Base-by-base conservation (phyloP, 2,113 vertebrate species). In the Ailuropoda melanoleuca region DNA sequence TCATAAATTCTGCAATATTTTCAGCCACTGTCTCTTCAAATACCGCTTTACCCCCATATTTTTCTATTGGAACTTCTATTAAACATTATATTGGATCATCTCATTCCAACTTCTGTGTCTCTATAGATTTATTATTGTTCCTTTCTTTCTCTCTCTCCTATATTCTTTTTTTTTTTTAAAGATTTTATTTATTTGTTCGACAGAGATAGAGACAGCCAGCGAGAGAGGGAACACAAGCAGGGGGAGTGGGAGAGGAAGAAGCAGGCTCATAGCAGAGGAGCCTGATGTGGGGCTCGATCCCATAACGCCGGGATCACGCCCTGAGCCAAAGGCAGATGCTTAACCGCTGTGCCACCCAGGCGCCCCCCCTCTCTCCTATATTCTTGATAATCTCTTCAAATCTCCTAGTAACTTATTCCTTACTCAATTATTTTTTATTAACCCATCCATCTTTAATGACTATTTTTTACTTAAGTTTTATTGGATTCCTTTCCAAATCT, bases 1-100 rank as follows among this genome's bases (percentile, higher is more conserved):
- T 95, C n/a, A 64, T 74, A 74, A 97, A 78, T 74, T 93, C 39
- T 66, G 34, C 24, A 96, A 43, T 82, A 89, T 78, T 92, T 95
- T 95, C 29, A 87, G 80, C 21, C 31, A 48, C 68, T 68, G 19
- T 39, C 64, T 97, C 86, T 97, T 58, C 50, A 96, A 95, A 75
- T 85, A 84, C 56, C 93, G 34, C 24, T 90, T 70, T 19, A 48
- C 29, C 31, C 11, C 64, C 26, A 31, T 48, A 48, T 37, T 85
- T 62, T 82, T 43, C 48, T 93, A 21, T 7, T 46, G 5, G 34
- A 78, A 84, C 17, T 78, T 77, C 50, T 60, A 74, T 60, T 62
- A 70, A 39, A 12, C 43, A 53, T 80, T 53, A 56, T 8, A 23
- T 77, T 60, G 11, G 26, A 92, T 39, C 34, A 48, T 82, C 58